Evolutionary conservation across 1,140 invertebrate genomes (phyloP), one percentile per base, ranked within the genome.

Genomic region (Amyelois transitella): DNA sequence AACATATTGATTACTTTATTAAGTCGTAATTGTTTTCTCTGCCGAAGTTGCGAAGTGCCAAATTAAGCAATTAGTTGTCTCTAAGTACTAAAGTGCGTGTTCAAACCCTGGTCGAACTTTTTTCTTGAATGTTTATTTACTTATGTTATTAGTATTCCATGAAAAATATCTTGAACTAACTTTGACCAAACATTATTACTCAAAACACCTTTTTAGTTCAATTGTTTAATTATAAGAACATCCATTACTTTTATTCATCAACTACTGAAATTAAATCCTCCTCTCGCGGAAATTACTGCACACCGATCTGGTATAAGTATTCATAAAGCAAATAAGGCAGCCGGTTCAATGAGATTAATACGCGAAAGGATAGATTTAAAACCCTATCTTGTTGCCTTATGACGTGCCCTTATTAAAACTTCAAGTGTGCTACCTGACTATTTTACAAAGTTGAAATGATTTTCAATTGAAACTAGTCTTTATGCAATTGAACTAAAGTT

Each of bases 391-490:
- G 55, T 21, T 43, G 59, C 59, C 56, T 43, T 53, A 61, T 69
- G 64, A 70, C 64, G 65, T 63, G 63, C 48, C 61, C 64, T 66
- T 68, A 68, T 72, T 72, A 68, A 68, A 72, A 67, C 68, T 69
- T 71, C 66, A 71, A 65, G 54, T 55, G 28, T 19, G 45, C 45
- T 48, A 48, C 45, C 45, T 48, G 45, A 21, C 45, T 48, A 8
- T 18, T 48, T 25, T 12, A 54, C 24, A 14, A 14, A 38, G 32
- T 38, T 38, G n/a, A 38, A 38, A 8, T 38, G 17, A 38, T 38
- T 6, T 25, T 6, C 20, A 21, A 21, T 28, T 14, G 18, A 54
- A 47, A 28, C 12, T 48, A 54, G 44, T 18, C 44, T 28, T 54
- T 47, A 48, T 43, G 51, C 4, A 6, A 17, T 51, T 19, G 28